phyloP scores from a whole-genome alignment of 2,888 invertebrate species.

The Chymomyza procnemis region DNA sequence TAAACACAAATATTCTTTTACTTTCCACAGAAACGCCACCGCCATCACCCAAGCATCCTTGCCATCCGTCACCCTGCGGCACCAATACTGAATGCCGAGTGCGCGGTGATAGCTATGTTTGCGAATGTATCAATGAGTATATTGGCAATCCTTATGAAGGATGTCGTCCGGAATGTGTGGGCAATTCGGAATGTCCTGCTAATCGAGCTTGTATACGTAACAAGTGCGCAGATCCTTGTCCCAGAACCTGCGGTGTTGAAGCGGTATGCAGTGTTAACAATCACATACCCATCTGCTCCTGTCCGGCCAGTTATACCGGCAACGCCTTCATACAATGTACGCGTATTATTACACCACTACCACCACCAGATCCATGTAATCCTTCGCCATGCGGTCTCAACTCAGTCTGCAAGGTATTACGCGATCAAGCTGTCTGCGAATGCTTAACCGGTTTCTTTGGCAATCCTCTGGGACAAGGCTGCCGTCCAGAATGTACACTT shows the following conservation, averaged over 20 bases:
- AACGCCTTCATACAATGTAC: constrained; percentile 82
- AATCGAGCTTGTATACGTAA: constrained; percentile 89
- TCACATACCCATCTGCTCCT: constrained; percentile 83
- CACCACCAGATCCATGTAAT: constrained; percentile 81
- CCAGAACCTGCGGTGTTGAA: constrained; percentile 89
- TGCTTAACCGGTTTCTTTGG: constrained; percentile 88
- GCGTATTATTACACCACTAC: constrained; percentile 70
- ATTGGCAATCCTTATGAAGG: constrained; percentile 87
- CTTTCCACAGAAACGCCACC: constrained; percentile 52
- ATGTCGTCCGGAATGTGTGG: constrained; percentile 90
- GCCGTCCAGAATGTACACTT: constrained; percentile 89
- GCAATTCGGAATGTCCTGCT: constrained; percentile 91
- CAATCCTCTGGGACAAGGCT: constrained; percentile 83
- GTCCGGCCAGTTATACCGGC: constrained; percentile 82
- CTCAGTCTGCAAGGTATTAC: constrained; percentile 83
- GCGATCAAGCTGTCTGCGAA: constrained; percentile 83
- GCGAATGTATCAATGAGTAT: constrained; percentile 82
- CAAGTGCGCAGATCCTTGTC: constrained; percentile 90
- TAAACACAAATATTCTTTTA: neutral
- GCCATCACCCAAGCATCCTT: constrained; percentile 80
- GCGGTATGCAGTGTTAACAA: constrained; percentile 88
- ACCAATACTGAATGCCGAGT: constrained; percentile 84
- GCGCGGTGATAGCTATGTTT: constrained; percentile 80
- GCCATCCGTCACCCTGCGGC: constrained; percentile 86
- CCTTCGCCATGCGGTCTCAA: constrained; percentile 89